Conservation (phyloP, 2,888 invertebrate species). For the Coecobrya sp. region DNA sequence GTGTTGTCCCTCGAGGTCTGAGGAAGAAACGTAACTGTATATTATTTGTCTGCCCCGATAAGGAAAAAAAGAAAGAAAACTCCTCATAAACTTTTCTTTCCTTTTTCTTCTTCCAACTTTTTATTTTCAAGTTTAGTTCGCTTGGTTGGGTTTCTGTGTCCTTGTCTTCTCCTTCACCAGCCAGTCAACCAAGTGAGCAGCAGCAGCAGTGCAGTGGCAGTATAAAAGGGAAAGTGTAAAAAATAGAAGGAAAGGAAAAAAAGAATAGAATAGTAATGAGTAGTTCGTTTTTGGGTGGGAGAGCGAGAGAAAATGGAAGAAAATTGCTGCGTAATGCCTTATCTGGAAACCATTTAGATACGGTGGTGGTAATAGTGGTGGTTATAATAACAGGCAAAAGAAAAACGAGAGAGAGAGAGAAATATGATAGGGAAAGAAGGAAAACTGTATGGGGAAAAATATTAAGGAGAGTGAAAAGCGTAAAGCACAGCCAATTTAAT, state of each 20-base stretch:
- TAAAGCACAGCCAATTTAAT: slow-evolving; percentile 79
- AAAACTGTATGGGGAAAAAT: too few species aligned
- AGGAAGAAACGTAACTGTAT: not conserved
- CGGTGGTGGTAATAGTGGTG: slow-evolving; percentile 8
- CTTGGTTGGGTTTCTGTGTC: slow-evolving; percentile 19
- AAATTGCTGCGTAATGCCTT: slow-evolving; percentile 78
- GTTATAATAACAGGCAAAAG: slow-evolving; percentile 16
- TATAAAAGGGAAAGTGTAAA: slow-evolving; percentile 7
- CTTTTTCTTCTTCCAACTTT: slow-evolving; percentile 32
- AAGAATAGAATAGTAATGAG: slow-evolving; percentile 69
- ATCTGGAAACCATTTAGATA: slow-evolving; percentile 78
- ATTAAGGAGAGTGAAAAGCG: slow-evolving; percentile 31
- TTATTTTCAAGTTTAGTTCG: slow-evolving; percentile 37
- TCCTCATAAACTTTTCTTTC: slow-evolving; percentile 3
- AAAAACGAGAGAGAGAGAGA: not conserved
- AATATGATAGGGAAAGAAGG: not conserved
- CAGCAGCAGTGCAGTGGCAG: not conserved
- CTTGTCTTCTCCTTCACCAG: slow-evolving; percentile 37
- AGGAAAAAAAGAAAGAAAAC: slow-evolving; percentile 27
- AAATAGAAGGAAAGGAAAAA: not conserved
- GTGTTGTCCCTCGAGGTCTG: slow-evolving; percentile 69
- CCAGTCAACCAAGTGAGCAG: slow-evolving; percentile 47
- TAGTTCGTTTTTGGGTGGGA: slow-evolving; percentile 29
- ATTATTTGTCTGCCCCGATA: slow-evolving; percentile 31
- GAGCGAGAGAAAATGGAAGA: slow-evolving; percentile 41